Base-by-base conservation (phyloP, 2,888 invertebrate genomes). In the Nemotelus nigrinus region DNA sequence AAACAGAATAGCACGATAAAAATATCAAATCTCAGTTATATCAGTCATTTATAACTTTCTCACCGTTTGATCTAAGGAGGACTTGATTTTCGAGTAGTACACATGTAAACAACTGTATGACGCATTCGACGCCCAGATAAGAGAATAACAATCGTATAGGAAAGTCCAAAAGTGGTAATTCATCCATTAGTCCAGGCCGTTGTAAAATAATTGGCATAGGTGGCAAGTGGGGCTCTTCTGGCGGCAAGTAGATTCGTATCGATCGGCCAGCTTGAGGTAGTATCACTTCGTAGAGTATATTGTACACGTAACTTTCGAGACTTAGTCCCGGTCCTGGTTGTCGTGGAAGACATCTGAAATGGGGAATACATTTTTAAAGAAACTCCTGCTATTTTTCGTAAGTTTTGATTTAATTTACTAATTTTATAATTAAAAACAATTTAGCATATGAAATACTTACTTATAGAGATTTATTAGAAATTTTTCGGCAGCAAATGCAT, bases 51-150 rank as follows among this genome's bases (percentile, higher is more conserved):
- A 25, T 25, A 25, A 25, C 25, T 7, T 7, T 63, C 84, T 84
- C 87, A 96, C 96, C 96, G 88, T 93, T 93, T 80, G 98, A 98
- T 85, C 96, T 93, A 44, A 99, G 89, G 60, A 99, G 90, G 80
- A 99, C 94, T 89, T 99, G 99, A 88, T 98, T 97, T 89, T 99
- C 99, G 48, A 99, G 89, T 45, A 99, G 89, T 71, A 98, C 94
- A 88, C 98, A 97, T 58, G 97, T 96, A 86, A 98, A 96, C 68
- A 99, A 89, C 85, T 96, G 95, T 80, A 99, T 91, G 75, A 98
- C 93, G 85, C 94, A 94, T 84, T 99, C 98, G 3, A 97, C 93
- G 44, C 97, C 96, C 79, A 99, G 89, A 86, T 95, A 92, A 72
- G 92, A 90, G 85, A 99, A 98, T 86, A 99, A 90, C 80, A 95